These are phyloP conservation scores for Stigmatopora nigra DNA, from an alignment of 2,113 vertebrate species.

Conservation along the genomic window DNA sequence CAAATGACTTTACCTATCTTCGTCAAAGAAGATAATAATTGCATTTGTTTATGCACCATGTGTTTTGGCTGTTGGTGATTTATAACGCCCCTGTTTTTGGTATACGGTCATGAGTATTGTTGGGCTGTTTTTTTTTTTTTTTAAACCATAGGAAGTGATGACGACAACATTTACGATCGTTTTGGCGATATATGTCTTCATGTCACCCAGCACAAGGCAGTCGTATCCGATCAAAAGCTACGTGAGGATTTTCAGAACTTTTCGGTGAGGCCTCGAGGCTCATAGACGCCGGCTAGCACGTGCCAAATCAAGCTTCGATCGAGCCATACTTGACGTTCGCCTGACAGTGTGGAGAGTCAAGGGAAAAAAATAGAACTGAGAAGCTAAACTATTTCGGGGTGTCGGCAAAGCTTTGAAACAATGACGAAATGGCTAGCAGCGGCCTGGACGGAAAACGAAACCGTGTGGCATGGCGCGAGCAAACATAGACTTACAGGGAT, in stretches of 20 bases:
- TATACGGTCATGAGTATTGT: too few species aligned
- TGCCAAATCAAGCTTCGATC: background rate
- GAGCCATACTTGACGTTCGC: background rate
- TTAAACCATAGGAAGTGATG: too few species aligned
- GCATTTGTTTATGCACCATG: too few species aligned
- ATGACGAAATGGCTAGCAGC: background rate
- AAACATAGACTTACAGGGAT: constrained; percentile 10
- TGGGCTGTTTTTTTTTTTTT: too few species aligned
- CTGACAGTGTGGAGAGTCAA: background rate
- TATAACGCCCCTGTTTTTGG: too few species aligned
- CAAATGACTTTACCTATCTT: too few species aligned
- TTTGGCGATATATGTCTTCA: too few species aligned
- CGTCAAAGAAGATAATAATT: too few species aligned
- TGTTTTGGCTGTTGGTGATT: too few species aligned
- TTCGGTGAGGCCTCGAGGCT: background rate
- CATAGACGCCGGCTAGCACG: constrained; percentile 1
- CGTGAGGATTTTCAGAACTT: background rate
- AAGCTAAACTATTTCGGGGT: background rate
- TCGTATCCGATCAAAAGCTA: background rate
- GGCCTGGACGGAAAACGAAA: background rate
- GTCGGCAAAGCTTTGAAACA: background rate
- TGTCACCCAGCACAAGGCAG: too few species aligned
- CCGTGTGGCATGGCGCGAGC: background rate
- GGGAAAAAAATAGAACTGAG: background rate
- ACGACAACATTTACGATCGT: too few species aligned